A percentile compares a stretch with the other conserved stretches of the same genome.
These are phyloP conservation scores for Caenorhabditis panamensis DNA, from an alignment of 2,888 invertebrate genomes.

Conservation along the genomic window DNA sequence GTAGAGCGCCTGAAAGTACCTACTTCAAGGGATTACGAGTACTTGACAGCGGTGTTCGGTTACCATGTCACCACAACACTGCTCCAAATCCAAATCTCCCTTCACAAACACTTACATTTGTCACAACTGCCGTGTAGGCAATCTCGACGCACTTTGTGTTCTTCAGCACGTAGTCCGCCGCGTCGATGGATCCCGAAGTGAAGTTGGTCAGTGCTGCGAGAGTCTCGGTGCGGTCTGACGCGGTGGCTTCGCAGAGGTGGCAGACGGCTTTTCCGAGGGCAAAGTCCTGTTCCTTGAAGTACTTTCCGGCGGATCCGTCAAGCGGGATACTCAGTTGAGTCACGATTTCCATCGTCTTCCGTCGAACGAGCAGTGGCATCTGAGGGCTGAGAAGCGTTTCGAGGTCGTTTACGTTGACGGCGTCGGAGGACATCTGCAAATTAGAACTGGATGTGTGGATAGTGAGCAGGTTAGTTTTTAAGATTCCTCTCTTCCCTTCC, in stretches of 20 bases:
- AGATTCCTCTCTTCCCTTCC: not conserved
- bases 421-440: conserved; percentile 43
- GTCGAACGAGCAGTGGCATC: conserved; percentile 64
- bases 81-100: not conserved
- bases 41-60: conserved; percentile 31
- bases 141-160: conserved; percentile 56
- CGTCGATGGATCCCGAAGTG: conserved; percentile 67
- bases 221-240: conserved; percentile 67
- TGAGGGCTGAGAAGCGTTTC: conserved; percentile 59
- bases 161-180: conserved; percentile 64
- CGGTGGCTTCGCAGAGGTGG: conserved; percentile 64
- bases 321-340: conserved; percentile 63
- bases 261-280: conserved; percentile 68
- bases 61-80: conserved; percentile 9
- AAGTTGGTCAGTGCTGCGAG: conserved; percentile 72
- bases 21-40: conserved; percentile 37
- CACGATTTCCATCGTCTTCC: conserved; percentile 69
- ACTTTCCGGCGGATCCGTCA: conserved; percentile 70
- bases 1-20: conserved; percentile 54
- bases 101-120: conserved; percentile 35
- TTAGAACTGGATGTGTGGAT: no score
- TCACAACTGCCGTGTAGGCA: conserved; percentile 48
- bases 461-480: no score
- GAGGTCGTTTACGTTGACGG: conserved; percentile 50
- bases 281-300: conserved; percentile 63